Base-by-base conservation (phyloP, 2,888 invertebrate genomes). In the Hypomecis punctinalis region DNA sequence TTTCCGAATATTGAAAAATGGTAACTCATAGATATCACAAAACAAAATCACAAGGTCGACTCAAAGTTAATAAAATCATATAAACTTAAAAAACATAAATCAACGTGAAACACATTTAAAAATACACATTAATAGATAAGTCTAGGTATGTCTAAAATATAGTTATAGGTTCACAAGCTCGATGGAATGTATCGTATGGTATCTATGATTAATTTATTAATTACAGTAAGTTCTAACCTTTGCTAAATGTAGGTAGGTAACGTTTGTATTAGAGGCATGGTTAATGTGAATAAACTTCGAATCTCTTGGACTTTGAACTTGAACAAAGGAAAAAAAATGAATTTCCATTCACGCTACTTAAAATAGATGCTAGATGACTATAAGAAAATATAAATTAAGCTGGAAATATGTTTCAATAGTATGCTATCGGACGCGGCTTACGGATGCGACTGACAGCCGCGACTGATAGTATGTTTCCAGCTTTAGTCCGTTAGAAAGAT, bases 21-120 rank as follows among this genome's bases (percentile, higher is more conserved):
- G 81, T 86, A 88, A 87, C 85, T 81, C 71, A 85, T 80, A 77
- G 83, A 74, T 55, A 77, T 75, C 79, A 78, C 72, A 73, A 79
- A 76, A 73, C 61, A 56, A 75, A 74, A 74, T 67, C 59, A 72
- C 72, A 76, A 76, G 9, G 9, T 45, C 33, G 73, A 69, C 63
- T 66, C 70, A 67, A 74, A 70, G 51, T 51, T 5, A 71, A 62
- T 52, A 40, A 68, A 69, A 67, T 69, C 46, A 71, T 73, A 66
- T 69, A 72, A 71, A 71, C 63, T 69, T 76, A 71, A 62, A 66
- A 54, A 55, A 70, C 64, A 69, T 64, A 77, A 74, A 73, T 75
- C 63, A 76, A 78, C 76, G 73, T 76, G 71, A 72, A 68, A 56
- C 55, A 47, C 36, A 66, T 48, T 49, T 49, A 40, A 46, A 63